Conservation (phyloP, 2,797 vertebrate species). For the Typhlichthys subterraneus region DNA sequence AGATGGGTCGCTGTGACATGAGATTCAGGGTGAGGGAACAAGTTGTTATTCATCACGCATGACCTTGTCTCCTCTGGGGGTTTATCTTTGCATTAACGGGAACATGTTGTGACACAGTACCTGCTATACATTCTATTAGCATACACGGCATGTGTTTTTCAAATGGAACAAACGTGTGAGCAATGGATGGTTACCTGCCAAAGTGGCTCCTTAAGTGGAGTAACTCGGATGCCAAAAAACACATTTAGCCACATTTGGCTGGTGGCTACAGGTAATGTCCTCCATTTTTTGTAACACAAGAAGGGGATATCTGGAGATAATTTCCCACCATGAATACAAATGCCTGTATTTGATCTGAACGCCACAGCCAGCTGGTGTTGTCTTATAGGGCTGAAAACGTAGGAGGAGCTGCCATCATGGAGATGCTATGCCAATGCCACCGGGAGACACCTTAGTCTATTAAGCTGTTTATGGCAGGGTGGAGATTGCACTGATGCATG, state of each 20-base stretch:
- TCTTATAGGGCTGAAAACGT: not conserved
- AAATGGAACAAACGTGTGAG: no score
- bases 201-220: no score
- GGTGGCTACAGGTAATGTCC: no score
- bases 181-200: no score
- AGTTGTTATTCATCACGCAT: not conserved
- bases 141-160: no score
- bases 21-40: not conserved
- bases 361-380: no score
- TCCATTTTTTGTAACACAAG: no score
- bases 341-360: not conserved
- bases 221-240: no score
- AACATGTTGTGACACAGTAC: no score
- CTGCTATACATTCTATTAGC: no score
- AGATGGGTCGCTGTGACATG: constrained; percentile 9
- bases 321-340: not conserved
- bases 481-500: not conserved
- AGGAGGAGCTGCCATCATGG: constrained; percentile 4
- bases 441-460: not conserved
- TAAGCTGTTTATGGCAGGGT: constrained; percentile 8
- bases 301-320: not conserved
- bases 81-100: not conserved
- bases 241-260: no score
- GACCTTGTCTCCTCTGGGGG: not conserved
- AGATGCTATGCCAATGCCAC: constrained; percentile 4